A percentile compares a stretch with the other conserved stretches of the same genome.
phyloP scores from a whole-genome alignment of 1,140 invertebrate genomes.

The Ips typographus region DNA sequence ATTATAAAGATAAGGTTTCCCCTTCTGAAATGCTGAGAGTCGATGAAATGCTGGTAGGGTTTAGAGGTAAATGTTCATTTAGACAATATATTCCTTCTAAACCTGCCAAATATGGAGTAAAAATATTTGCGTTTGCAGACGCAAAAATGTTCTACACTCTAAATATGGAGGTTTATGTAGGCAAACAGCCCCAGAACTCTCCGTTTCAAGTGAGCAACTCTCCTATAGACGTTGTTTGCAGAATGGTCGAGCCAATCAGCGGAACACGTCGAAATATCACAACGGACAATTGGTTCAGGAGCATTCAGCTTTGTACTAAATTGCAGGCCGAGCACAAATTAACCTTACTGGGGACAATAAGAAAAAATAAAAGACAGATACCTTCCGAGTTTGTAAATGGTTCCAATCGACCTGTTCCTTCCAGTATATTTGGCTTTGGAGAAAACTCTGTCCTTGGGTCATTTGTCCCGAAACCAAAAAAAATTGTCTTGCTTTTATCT shows the following conservation, averaged over 20 bases:
- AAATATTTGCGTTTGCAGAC: conserved; percentile 44
- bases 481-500: conserved; percentile 10
- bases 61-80: conserved; percentile 51
- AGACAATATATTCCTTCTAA: conserved; percentile 51
- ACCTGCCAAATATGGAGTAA: conserved; percentile 48
- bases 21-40: conserved; percentile 48
- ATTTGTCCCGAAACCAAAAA: conserved; percentile 12
- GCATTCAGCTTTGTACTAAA: conserved; percentile 3
- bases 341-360: conserved; percentile 10
- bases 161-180: conserved; percentile 45
- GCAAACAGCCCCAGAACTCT: conserved; percentile 38
- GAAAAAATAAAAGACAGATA: conserved; percentile 14
- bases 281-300: conserved; percentile 31
- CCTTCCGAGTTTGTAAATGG: conserved; percentile 7
- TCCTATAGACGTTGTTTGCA: conserved; percentile 40
- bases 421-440: conserved; percentile 16
- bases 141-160: conserved; percentile 39
- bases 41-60: conserved; percentile 52
- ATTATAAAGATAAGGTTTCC: conserved; percentile 48
- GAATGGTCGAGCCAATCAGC: conserved; percentile 42
- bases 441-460: conserved; percentile 1
- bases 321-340: conserved; percentile 18
- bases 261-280: conserved; percentile 45
- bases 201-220: conserved; percentile 37
- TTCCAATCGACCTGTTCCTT: background rate